These are phyloP conservation scores for Drosophila merina DNA, from an alignment of 2,888 invertebrate genomes.

Conservation along the genomic window DNA sequence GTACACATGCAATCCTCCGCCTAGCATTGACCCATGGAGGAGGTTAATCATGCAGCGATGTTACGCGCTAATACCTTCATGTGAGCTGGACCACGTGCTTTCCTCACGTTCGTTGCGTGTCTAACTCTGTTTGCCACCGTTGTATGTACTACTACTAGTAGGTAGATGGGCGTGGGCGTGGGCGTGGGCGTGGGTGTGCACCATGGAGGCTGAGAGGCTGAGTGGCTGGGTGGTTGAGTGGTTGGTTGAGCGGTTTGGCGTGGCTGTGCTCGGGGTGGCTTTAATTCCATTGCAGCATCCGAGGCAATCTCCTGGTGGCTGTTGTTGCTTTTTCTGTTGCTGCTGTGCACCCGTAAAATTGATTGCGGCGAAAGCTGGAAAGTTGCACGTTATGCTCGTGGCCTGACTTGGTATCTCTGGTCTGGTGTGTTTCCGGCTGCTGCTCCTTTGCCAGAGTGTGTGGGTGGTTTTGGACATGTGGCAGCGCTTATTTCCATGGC, in stretches of 20 bases:
- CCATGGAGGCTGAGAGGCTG: conserved; percentile 31
- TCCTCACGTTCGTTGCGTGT: conserved; percentile 54
- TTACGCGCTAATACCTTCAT: conserved; percentile 84
- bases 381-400: conserved; percentile 80
- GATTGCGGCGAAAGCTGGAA: conserved; percentile 81
- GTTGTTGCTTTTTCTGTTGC: conserved; percentile 34
- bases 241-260: conserved; percentile 11
- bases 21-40: conserved; percentile 49
- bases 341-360: conserved; percentile 77
- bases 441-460: background rate
- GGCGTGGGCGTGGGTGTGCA: background rate
- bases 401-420: conserved; percentile 71
- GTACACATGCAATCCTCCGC: conserved; percentile 30
- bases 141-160: background rate
- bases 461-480: background rate
- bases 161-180: conserved; percentile 3
- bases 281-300: conserved; percentile 58
- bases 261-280: conserved; percentile 61
- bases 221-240: conserved; percentile 17
- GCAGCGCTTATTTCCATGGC: background rate
- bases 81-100: conserved; percentile 84
- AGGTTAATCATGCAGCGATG: conserved; percentile 83
- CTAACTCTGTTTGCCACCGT: conserved; percentile 52
- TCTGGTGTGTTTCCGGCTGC: conserved; percentile 22
- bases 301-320: conserved; percentile 33